phyloP scores from a whole-genome alignment of 2,888 invertebrate species.

The Atrina japonica region DNA sequence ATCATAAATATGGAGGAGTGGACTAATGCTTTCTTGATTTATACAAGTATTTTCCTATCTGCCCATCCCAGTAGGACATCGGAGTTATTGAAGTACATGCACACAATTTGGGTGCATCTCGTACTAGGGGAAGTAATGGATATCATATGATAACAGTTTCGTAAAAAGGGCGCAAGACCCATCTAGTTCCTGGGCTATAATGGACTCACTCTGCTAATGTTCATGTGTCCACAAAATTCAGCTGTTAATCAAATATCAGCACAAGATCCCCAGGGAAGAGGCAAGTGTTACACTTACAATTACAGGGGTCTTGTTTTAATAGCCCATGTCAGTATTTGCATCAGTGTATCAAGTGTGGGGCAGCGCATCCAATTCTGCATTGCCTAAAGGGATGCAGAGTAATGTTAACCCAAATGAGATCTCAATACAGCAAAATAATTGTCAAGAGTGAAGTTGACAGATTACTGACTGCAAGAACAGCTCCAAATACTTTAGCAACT shows the following conservation, averaged over 20 bases:
- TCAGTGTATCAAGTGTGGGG: neutral
- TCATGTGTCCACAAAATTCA: constrained; percentile 6
- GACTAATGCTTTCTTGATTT: constrained; percentile 29
- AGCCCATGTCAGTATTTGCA: neutral
- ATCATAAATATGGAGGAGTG: constrained; percentile 27
- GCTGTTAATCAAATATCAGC: neutral
- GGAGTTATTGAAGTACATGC: constrained; percentile 24
- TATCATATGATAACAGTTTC: constrained; percentile 31
- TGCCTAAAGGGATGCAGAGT: neutral
- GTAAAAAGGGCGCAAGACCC: constrained; percentile 19
- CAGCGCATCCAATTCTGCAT: neutral
- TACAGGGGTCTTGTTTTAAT: neutral
- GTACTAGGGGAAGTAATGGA: constrained; percentile 12
- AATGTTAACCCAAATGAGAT: too few species aligned
- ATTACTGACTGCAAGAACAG: too few species aligned
- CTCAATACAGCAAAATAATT: too few species aligned
- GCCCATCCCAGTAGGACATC: neutral
- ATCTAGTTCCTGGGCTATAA: constrained; percentile 10
- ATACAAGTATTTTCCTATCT: constrained; percentile 16
- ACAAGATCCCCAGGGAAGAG: neutral
- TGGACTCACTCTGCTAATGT: constrained; percentile 6
- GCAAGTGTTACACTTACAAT: neutral
- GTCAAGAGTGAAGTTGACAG: too few species aligned
- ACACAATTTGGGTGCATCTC: constrained; percentile 6
- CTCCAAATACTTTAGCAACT: too few species aligned